Base-by-base conservation (phyloP, 2,888 invertebrate genomes). In the Itoplectis maculator region DNA sequence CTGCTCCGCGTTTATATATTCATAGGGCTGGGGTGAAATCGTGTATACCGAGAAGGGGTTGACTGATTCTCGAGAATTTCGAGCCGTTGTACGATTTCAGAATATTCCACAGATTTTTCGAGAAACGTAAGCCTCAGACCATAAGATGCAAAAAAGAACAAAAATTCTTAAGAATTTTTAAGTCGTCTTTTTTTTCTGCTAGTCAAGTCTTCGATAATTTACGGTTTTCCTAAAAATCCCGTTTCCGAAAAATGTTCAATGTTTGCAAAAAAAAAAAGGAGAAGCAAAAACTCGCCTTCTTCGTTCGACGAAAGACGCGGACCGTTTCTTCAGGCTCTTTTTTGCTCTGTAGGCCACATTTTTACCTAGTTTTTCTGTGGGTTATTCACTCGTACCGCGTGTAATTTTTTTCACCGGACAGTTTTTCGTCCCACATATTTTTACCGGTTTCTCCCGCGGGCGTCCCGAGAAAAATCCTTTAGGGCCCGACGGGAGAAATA, bases 401-500 rank as follows among this genome's bases (percentile, higher is more conserved):
- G 35, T 45, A 65, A 20, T 35, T 45, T 69, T 13, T 74, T 59
- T 63, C 20, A 2, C 42, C 59, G 11, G 61, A 70, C 77, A 65
- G 73, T 87, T 86, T 85, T 86, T 86, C 74, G 79, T 59, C 75
- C 83, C 77, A 78, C 75, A 69, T 29, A 29, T 86, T 84, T 84
- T 80, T 59, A 56, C 40, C 51, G 70, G 42, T 75, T 76, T 40
- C 68, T 69, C 65, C 66, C 35, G 11, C 37, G 47, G 29, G 29
- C 63, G 83, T 85, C 81, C 81, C 0, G 3, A 20, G 35, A 9
- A 29, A 40, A 83, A 81, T 79, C 65, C 76, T 81, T 81, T 81
- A 49, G 63, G 9, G 18, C 6, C 42, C 20, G 23, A 47, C n/a
- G 23, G 15, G 18, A 40, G 40, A 54, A 13, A 7, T 20, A 40